phyloP scores from a whole-genome alignment of 2,888 invertebrate genomes.

The Sphaerophoria taeniata region DNA sequence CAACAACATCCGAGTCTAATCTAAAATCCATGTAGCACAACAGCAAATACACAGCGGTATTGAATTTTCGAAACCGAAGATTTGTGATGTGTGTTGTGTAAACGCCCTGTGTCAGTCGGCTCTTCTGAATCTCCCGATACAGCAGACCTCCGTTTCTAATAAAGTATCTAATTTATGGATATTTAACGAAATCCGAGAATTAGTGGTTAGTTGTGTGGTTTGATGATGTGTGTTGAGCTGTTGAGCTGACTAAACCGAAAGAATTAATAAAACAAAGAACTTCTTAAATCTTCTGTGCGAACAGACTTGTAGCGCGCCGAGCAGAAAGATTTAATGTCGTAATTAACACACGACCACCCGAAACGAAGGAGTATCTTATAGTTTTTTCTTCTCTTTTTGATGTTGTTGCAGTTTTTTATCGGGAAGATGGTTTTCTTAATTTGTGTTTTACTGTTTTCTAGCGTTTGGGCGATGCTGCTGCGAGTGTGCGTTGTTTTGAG shows the following conservation, averaged over 20 bases:
- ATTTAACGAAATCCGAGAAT: constrained; percentile 65
- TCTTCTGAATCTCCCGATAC: too few species aligned
- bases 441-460: constrained; percentile 1
- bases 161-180: constrained; percentile 74
- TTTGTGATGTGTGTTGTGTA: constrained; percentile 32
- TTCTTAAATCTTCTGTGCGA: constrained; percentile 57
- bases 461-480: not conserved
- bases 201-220: constrained; percentile 56
- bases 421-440: constrained; percentile 21
- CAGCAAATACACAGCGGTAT: constrained; percentile 19
- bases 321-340: constrained; percentile 68
- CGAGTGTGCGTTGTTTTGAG: constrained; percentile 3
- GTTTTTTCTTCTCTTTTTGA: not conserved
- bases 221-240: constrained; percentile 22
- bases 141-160: constrained; percentile 25
- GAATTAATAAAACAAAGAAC: constrained; percentile 27
- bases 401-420: constrained; percentile 16
- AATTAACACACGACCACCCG: constrained; percentile 72
- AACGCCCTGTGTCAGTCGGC: constrained; percentile 50
- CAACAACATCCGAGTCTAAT: constrained; percentile 38
- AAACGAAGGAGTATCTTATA: constrained; percentile 36
- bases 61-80: constrained; percentile 50
- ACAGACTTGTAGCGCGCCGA: constrained; percentile 32
- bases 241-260: constrained; percentile 14
- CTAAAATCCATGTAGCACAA: not conserved